Conservation (phyloP, 2,113 vertebrate species). For the Anseranas semipalmata region DNA sequence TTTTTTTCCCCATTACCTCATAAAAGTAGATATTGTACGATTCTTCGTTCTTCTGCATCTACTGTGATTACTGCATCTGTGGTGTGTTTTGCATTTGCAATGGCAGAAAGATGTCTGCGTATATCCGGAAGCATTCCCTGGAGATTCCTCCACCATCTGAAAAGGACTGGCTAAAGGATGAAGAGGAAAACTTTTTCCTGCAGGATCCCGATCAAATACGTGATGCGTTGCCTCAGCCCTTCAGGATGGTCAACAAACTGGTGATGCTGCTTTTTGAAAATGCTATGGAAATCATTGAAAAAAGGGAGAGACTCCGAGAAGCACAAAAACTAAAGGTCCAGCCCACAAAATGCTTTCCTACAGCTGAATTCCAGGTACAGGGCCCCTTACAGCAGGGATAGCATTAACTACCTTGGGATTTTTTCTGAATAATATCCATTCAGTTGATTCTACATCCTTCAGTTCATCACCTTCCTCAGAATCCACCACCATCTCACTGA, state of each 20-base stretch:
- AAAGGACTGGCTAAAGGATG: slow-evolving; percentile 67
- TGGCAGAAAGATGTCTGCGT: slow-evolving; percentile 26
- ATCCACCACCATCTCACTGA: neutral
- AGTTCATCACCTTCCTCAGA: neutral
- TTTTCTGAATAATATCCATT: neutral
- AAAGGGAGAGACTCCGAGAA: slow-evolving; percentile 19
- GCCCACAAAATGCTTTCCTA: slow-evolving; percentile 36
- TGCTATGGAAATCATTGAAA: slow-evolving; percentile 73
- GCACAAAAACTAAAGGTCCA: slow-evolving; percentile 1
- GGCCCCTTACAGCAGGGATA: neutral
- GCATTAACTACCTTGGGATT: neutral
- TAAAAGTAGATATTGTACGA: neutral
- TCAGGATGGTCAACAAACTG: slow-evolving; percentile 78
- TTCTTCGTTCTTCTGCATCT: neutral
- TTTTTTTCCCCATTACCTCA: neutral
- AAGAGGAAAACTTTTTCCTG: slow-evolving; percentile 61
- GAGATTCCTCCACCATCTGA: slow-evolving; percentile 72
- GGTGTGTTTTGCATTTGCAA: neutral
- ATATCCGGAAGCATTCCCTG: slow-evolving; percentile 1
- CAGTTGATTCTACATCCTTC: neutral
- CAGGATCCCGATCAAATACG: slow-evolving; percentile 45
- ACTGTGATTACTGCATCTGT: neutral
- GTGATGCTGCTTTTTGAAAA: slow-evolving; percentile 70
- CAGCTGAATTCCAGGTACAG: slow-evolving; percentile 75
- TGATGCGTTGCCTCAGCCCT: slow-evolving; percentile 76